Evolutionary conservation across 2,888 invertebrate genomes (phyloP).

Genomic region (Andrena bucephala): DNA sequence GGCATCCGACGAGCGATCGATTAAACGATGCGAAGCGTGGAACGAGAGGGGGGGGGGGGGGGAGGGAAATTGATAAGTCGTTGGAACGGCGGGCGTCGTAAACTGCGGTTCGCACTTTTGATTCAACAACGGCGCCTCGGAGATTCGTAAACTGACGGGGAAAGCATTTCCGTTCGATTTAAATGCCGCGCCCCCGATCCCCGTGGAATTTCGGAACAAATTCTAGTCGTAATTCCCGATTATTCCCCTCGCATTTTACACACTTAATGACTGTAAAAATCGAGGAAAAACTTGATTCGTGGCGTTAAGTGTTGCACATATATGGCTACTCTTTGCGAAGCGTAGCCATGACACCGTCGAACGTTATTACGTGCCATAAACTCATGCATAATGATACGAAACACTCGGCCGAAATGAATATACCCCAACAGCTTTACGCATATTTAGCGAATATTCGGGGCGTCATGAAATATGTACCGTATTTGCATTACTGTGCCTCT

Average conservation of each 20-base stretch:
- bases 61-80: slow-evolving; percentile 69
- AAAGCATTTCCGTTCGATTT: neutral
- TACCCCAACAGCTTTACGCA: slow-evolving; percentile 53
- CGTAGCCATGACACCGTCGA: slow-evolving; percentile 10
- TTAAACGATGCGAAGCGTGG: slow-evolving; percentile 65
- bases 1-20: slow-evolving; percentile 51
- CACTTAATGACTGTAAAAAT: no score
- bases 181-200: neutral
- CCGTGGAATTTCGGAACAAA: neutral
- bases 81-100: slow-evolving; percentile 18
- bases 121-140: neutral
- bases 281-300: neutral
- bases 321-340: neutral
- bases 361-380: slow-evolving; percentile 42
- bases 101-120: slow-evolving; percentile 20
- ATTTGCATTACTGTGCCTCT: slow-evolving; percentile 48
- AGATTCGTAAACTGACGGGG: neutral
- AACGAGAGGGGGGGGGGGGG: slow-evolving; percentile 42
- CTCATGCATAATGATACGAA: slow-evolving; percentile 44
- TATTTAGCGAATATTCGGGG: slow-evolving; percentile 59
- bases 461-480: slow-evolving; percentile 54
- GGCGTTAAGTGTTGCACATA: neutral
- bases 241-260: neutral
- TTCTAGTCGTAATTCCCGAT: neutral
- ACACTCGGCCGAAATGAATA: slow-evolving; percentile 56